Percentiles rank a stretch among this genome's conserved stretches.
Evolutionary conservation across 2,113 vertebrate species (phyloP).

Genomic region (Calonectris borealis): DNA sequence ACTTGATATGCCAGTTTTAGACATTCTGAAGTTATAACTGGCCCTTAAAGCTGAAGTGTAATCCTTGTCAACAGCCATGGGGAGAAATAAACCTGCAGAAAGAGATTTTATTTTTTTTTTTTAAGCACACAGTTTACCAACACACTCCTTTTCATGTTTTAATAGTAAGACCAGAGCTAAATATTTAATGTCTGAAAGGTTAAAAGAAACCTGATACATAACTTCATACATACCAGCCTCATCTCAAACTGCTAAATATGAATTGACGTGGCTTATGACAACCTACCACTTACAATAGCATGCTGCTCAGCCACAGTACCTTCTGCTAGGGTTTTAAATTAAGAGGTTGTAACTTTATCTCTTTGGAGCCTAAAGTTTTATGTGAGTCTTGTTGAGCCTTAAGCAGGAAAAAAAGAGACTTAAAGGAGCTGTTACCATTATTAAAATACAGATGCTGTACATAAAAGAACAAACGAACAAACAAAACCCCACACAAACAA

Average conservation of each 20-base stretch:
- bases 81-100: neutral
- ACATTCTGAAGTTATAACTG: neutral
- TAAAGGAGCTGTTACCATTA: neutral
- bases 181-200: slow-evolving; percentile 20
- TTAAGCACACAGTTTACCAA: neutral
- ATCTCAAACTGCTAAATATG: slow-evolving; percentile 11
- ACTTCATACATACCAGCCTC: neutral
- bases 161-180: neutral
- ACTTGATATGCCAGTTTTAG: neutral
- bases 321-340: neutral
- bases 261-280: neutral
- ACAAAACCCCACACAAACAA: neutral
- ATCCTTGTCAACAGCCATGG: neutral
- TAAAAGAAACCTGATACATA: neutral
- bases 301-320: neutral
- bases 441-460: neutral
- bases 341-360: neutral
- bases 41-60: neutral
- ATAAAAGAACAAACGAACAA: neutral
- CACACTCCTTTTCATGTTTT: neutral
- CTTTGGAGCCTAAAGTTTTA: neutral
- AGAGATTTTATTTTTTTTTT: neutral
- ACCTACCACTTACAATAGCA: neutral
- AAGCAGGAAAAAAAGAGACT: neutral
- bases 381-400: neutral